Conservation (phyloP, 2,888 invertebrate species). For the Scaptomyza tumidula region DNA sequence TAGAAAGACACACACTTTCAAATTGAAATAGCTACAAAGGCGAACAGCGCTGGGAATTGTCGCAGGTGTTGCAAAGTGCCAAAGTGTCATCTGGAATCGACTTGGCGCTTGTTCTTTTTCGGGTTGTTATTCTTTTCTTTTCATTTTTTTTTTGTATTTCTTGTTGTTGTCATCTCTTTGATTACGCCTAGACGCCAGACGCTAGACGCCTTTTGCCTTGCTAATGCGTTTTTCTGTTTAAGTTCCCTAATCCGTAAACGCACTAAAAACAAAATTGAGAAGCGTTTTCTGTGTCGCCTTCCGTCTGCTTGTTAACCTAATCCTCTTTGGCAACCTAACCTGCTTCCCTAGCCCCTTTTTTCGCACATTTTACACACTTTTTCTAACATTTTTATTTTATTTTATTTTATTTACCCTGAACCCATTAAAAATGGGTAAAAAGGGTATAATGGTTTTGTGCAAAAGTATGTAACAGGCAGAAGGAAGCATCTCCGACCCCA, state of each 20-base stretch:
- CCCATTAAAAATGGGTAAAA: too few relatives aligned
- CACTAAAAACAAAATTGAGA: slow-evolving; percentile 55
- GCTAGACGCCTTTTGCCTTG: slow-evolving; percentile 63
- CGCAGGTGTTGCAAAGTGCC: slow-evolving; percentile 82
- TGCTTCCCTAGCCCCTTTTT: background rate
- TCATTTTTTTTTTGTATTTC: slow-evolving; percentile 1
- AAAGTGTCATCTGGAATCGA: slow-evolving; percentile 46
- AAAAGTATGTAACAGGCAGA: too few relatives aligned
- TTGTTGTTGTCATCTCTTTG: slow-evolving; percentile 41
- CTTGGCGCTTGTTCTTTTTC: slow-evolving; percentile 17
- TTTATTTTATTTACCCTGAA: slow-evolving; percentile 8
- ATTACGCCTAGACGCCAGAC: slow-evolving; percentile 27
- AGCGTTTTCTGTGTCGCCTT: slow-evolving; percentile 69
- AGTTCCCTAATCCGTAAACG: slow-evolving; percentile 80
- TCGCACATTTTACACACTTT: slow-evolving; percentile 14
- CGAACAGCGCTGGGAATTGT: slow-evolving; percentile 68
- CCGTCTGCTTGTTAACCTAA: slow-evolving; percentile 49
- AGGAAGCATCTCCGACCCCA: too few relatives aligned
- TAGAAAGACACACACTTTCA: slow-evolving; percentile 14
- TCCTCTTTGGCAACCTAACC: slow-evolving; percentile 33
- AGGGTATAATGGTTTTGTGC: too few relatives aligned
- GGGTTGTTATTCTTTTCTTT: slow-evolving; percentile 17
- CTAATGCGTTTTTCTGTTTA: slow-evolving; percentile 80
- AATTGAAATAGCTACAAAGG: slow-evolving; percentile 24
- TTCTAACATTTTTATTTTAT: slow-evolving; percentile 2